phyloP scores from a whole-genome alignment of 1,140 invertebrate species.

The Camponotus vicinus region DNA sequence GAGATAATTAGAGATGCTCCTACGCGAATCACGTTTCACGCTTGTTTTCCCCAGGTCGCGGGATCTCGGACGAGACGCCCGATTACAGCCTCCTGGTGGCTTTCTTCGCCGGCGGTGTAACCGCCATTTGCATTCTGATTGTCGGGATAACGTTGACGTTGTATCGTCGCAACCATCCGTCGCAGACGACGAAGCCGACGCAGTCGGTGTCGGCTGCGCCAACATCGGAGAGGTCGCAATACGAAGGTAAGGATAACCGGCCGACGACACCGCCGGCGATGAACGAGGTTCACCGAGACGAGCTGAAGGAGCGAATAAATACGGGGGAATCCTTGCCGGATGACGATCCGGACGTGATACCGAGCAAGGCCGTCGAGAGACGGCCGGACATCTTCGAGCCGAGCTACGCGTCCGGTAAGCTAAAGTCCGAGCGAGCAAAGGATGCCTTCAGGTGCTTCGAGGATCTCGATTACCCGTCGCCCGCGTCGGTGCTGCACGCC shows the following conservation, averaged over 20 bases:
- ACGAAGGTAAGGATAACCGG: conserved; percentile 62
- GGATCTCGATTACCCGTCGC: conserved; percentile 68
- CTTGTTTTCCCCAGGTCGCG: conserved; percentile 75
- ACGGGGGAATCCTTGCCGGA: conserved; percentile 67
- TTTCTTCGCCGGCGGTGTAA: conserved; percentile 81
- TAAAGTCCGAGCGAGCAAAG: conserved; percentile 70
- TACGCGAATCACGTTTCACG: conserved; percentile 49
- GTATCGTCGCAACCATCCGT: conserved; percentile 77
- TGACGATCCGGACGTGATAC: conserved; percentile 81
- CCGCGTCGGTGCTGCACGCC: conserved; percentile 56
- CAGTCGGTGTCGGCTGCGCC: conserved; percentile 53
- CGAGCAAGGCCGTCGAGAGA: conserved; percentile 74
- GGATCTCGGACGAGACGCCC: conserved; percentile 74
- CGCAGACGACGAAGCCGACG: conserved; percentile 72
- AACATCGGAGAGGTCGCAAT: conserved; percentile 55
- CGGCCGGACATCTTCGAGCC: conserved; percentile 78
- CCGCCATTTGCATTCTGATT: conserved; percentile 81
- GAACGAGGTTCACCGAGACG: conserved; percentile 33
- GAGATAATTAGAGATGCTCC: not conserved
- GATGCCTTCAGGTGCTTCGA: conserved; percentile 65
- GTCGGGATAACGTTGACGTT: conserved; percentile 80
- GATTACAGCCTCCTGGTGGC: conserved; percentile 82
- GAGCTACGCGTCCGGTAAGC: conserved; percentile 66
- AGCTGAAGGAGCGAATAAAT: conserved; percentile 50
- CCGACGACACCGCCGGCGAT: conserved; percentile 23